Evolutionary conservation across 1,140 invertebrate genomes (phyloP).

Genomic region (Drosophila oshimai): DNA sequence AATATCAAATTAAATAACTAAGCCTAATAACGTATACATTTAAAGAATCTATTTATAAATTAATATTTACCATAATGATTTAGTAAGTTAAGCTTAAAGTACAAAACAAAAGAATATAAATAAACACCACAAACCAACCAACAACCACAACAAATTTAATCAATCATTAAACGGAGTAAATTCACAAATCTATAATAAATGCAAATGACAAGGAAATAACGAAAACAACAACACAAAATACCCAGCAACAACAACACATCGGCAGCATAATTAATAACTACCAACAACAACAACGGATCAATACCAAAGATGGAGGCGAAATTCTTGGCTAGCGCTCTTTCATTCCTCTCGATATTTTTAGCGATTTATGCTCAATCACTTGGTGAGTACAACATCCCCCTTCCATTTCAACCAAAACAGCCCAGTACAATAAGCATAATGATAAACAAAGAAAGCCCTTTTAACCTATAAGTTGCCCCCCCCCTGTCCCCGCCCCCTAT

Average conservation of each 20-base stretch:
- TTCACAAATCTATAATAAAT: slow-evolving; percentile 59
- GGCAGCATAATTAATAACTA: slow-evolving; percentile 48
- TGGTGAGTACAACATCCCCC: slow-evolving; percentile 63
- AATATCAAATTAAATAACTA: slow-evolving; percentile 75
- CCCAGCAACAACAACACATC: slow-evolving; percentile 28
- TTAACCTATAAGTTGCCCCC: slow-evolving; percentile 34
- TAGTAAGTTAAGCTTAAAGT: slow-evolving; percentile 77
- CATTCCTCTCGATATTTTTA: slow-evolving; percentile 83
- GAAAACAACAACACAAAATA: slow-evolving; percentile 41
- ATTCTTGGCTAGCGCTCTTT: slow-evolving; percentile 82
- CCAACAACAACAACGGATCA: slow-evolving; percentile 78
- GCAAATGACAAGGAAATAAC: slow-evolving; percentile 61
- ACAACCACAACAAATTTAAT: slow-evolving; percentile 46
- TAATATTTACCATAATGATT: slow-evolving; percentile 69
- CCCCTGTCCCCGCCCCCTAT: background rate
- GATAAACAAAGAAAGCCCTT: slow-evolving; percentile 23
- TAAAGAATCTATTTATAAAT: slow-evolving; percentile 61
- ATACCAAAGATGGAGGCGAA: slow-evolving; percentile 83
- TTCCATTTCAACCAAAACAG: background rate
- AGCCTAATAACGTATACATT: slow-evolving; percentile 48
- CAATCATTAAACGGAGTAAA: slow-evolving; percentile 63
- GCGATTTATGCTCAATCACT: slow-evolving; percentile 82
- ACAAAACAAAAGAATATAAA: slow-evolving; percentile 58
- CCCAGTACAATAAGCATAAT: slow-evolving; percentile 25
- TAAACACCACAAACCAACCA: slow-evolving; percentile 35